Evolutionary conservation across 2,888 invertebrate genomes (phyloP), one percentile per base, ranked within the genome.

Genomic region (Dicranocentrus wangi): DNA sequence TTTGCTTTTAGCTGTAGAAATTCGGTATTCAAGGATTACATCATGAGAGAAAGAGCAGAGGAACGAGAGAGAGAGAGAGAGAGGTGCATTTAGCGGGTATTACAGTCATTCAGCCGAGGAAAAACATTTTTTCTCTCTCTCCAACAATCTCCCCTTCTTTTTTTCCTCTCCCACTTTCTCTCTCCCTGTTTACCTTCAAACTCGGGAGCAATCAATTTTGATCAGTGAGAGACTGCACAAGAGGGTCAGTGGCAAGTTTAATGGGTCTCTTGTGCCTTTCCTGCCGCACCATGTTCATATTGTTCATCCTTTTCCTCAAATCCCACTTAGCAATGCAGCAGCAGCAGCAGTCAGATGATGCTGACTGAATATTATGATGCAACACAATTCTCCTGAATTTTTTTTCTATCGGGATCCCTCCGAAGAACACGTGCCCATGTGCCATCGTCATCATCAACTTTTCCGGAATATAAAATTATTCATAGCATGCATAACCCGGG

Each of bases 201-300:
- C 32, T 82, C 82, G 84, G 84, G 84, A 83, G 82, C 82, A 81
- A 84, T 84, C 83, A 82, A 84, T 84, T 83, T 83, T 82, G 84
- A 84, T 83, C 84, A 84, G 71, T 75, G 73, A 60, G 43, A 68
- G 58, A 13, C 65, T 72, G 60, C 68, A 65, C 25, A 27, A 32
- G 65, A 73, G 83, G 79, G 80, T 82, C 80, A 83, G 69, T 80
- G 84, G 81, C 82, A 84, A 78, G 81, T 82, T 82, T 82, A 84
- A 84, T 84, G 84, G 81, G 82, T 84, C 82, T 81, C 84, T 78
- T 73, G 84, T 80, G 83, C 32, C 32, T 10, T 75, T 75, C 72
- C 66, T 68, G 28, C 68, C 66, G 75, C 75, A 27, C 51, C 47
- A 27, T 28, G 13, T 23, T 55, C 55, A 70, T 32, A 21, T 43